Evolutionary conservation across 2,888 invertebrate species (phyloP), one percentile per base, ranked within the genome.

Genomic region (Drosophila borealis): DNA sequence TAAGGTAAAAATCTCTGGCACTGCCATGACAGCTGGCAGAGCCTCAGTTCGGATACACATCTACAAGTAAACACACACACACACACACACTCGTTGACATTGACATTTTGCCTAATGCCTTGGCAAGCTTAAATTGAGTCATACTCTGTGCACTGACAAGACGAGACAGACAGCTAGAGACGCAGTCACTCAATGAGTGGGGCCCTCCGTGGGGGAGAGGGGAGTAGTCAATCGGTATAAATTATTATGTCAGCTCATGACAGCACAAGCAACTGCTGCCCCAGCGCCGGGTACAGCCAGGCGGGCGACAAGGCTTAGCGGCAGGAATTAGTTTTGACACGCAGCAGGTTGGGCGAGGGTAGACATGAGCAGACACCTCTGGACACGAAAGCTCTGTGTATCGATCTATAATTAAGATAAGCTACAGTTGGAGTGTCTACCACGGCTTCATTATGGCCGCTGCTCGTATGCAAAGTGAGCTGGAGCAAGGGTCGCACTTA

Each of bases 381-480:
- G 46, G 48, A 50, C 46, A 39, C 42, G 56, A 60, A 46, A 63
- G 46, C 65, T 57, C 46, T 64, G 74, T 78, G 70, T 80, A 86
- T 86, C 76, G 89, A 89, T 89, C 82, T 80, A 82, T 90, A 89
- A 89, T 89, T 89, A 89, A 90, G 89, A 89, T 89, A 89, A 81
- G 69, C 56, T 65, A 51, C 46, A 55, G 62, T 62, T 54, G 44
- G 54, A 57, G 19, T 50, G 63, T 70, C 54, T 56, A 49, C 48
- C 68, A 69, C 50, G 81, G 62, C 84, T 80, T 74, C 77, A 81
- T 81, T 88, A 80, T 62, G 64, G 45, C 51, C 61, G 42, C 64
- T 69, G 68, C 61, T 45, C 42, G 56, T 44, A 25, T 48, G 51
- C 37, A 44, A n/a, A 37, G 34, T 50, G 37, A 8, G 39, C 13